These are phyloP conservation scores for Serranus cabrilla DNA, from an alignment of 2,797 vertebrate species.

Conservation along the genomic window DNA sequence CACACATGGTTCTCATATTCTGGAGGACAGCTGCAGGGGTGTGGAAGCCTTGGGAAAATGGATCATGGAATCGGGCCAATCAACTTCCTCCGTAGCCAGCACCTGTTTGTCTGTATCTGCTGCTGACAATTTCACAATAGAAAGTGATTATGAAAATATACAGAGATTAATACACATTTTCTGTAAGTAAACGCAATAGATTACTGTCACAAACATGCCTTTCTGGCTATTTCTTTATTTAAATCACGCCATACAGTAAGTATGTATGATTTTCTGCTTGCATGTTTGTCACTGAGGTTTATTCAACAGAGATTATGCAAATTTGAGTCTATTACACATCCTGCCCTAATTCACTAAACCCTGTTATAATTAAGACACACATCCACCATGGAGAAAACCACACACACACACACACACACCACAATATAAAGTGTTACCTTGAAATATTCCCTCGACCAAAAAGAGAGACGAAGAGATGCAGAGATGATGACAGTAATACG, in stretches of 20 bases:
- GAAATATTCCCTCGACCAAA: constrained; percentile 70
- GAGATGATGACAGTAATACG: constrained; percentile 76
- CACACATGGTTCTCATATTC: constrained; percentile 81
- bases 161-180: constrained; percentile 52
- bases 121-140: constrained; percentile 70
- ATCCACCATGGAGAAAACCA: constrained; percentile 53
- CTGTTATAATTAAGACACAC: constrained; percentile 79
- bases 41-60: constrained; percentile 84
- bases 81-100: constrained; percentile 79
- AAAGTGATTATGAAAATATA: constrained; percentile 55
- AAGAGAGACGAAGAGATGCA: constrained; percentile 64
- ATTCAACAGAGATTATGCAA: constrained; percentile 82
- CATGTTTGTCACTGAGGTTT: constrained; percentile 69
- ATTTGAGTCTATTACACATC: constrained; percentile 76
- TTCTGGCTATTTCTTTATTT: not conserved
- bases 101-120: constrained; percentile 77
- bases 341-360: constrained; percentile 83
- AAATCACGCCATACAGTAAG: constrained; percentile 41
- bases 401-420: constrained; percentile 29
- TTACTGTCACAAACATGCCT: constrained; percentile 46
- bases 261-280: constrained; percentile 58
- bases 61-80: constrained; percentile 80
- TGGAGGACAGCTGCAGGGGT: constrained; percentile 83
- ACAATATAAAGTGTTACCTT: constrained; percentile 57
- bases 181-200: constrained; percentile 41